Evolutionary conservation across 2,113 vertebrate species (phyloP), one percentile per base, ranked within the genome.

Genomic region (Notechis scutatus): DNA sequence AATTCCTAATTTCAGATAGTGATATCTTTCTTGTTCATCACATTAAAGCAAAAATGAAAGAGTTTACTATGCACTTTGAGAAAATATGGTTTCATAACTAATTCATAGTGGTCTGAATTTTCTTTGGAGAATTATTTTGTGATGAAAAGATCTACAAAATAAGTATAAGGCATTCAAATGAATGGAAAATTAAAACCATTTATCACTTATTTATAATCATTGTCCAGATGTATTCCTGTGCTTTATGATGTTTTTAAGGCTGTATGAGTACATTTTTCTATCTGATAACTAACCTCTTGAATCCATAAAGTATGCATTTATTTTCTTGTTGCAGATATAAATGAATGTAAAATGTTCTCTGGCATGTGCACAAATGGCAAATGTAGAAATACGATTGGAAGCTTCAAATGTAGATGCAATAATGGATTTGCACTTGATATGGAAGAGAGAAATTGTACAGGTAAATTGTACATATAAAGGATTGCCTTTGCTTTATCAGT

Each of bases 381-480:
- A 96, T 99, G 99, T 92, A 97, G 99, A 95, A 99, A 99, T 97
- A 99, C 99, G 95, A 98, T 99, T 4, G 99, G 99, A 93, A 99
- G 99, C 96, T 99, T 99, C 96, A 99, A 98, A 88, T 99, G 99
- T 95, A 98, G 97, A 57, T 99, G 99, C 90, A 98, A 99, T 96
- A 98, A 96, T 9, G 99, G 99, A 20, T 99, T 99, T 64, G 98
- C 99, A 89, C 98, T 99, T 91, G 99, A 99, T 96, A 98, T 98
- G 0, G 98, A 99, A 47, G 99, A 99, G 94, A 98, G 99, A 96
- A 99, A 99, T 93, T 99, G 99, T 95, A 99, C 99, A 96, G 99
- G 99, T 99, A 90, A 18, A 45, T 93, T 81, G 54, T 34, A n/a
- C 42, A 29, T 61, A 59, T 3, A 26, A 85, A 90, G 0, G 21